These are phyloP conservation scores for Ectropis grisescens DNA, from an alignment of 1,140 invertebrate genomes.

Conservation along the genomic window DNA sequence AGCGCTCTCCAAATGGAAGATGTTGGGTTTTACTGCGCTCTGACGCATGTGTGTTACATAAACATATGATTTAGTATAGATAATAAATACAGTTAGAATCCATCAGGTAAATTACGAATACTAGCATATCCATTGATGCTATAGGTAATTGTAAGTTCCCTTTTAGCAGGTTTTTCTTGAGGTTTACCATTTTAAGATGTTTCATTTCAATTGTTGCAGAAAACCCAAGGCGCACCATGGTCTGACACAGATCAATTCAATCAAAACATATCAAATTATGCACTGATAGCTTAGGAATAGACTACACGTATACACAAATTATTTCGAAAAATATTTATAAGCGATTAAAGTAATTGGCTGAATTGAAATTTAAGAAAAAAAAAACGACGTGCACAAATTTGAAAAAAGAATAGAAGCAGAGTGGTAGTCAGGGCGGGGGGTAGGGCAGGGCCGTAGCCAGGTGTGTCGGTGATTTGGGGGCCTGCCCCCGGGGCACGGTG, in stretches of 20 bases:
- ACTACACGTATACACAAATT: no score
- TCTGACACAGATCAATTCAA: no score
- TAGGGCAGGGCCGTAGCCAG: no score
- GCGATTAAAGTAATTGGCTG: not conserved
- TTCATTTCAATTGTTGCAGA: no score
- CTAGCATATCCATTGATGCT: slow-evolving; percentile 1
- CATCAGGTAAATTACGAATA: slow-evolving; percentile 3
- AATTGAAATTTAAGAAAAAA: not conserved
- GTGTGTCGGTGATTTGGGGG: slow-evolving; percentile 17
- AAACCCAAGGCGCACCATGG: no score
- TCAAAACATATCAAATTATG: slow-evolving; percentile 58
- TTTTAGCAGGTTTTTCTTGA: no score
- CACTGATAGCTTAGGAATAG: slow-evolving; percentile 31
- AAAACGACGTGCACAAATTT: not conserved
- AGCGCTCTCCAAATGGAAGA: slow-evolving; percentile 14
- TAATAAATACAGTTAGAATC: not conserved
- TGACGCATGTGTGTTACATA: slow-evolving; percentile 2
- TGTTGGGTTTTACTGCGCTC: slow-evolving; percentile 4
- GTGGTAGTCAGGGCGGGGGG: not conserved
- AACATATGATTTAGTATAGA: not conserved
- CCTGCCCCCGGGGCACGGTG: slow-evolving; percentile 63
- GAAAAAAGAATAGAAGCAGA: not conserved
- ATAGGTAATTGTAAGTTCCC: not conserved
- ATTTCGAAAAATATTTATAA: not conserved
- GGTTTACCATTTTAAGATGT: no score